Conservation (phyloP, 2,113 vertebrate species). For the Dolichotis patagonum region DNA sequence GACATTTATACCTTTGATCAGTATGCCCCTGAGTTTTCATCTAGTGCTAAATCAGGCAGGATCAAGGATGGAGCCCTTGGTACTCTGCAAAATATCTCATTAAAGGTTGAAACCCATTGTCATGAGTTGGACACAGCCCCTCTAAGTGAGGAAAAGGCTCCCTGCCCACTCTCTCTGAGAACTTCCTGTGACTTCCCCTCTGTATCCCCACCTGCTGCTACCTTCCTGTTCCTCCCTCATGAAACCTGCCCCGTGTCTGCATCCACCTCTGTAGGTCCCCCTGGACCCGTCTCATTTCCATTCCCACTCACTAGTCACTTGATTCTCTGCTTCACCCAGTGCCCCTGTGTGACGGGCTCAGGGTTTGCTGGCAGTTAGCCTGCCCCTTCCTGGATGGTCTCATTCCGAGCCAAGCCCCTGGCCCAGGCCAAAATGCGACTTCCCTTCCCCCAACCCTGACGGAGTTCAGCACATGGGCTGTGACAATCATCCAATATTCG, state of each 20-base stretch:
- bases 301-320: neutral
- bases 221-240: neutral
- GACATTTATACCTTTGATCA: conserved; percentile 63
- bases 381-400: neutral
- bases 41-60: conserved; percentile 60
- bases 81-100: neutral
- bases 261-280: neutral
- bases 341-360: neutral
- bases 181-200: neutral
- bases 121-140: too few species aligned
- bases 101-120: neutral
- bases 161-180: accelerated
- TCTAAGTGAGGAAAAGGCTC: neutral
- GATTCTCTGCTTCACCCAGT: neutral
- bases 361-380: neutral
- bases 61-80: conserved; percentile 33
- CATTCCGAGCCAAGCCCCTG: neutral
- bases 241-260: neutral
- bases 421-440: conserved; percentile 27
- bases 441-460: conserved; percentile 22
- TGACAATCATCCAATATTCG: conserved; percentile 66
- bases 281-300: neutral
- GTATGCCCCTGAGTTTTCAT: conserved; percentile 52
- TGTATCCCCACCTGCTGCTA: neutral
- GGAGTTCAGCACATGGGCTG: conserved; percentile 39